phyloP scores from a whole-genome alignment of 2,113 vertebrate genomes.

The Xenopus borealis region DNA sequence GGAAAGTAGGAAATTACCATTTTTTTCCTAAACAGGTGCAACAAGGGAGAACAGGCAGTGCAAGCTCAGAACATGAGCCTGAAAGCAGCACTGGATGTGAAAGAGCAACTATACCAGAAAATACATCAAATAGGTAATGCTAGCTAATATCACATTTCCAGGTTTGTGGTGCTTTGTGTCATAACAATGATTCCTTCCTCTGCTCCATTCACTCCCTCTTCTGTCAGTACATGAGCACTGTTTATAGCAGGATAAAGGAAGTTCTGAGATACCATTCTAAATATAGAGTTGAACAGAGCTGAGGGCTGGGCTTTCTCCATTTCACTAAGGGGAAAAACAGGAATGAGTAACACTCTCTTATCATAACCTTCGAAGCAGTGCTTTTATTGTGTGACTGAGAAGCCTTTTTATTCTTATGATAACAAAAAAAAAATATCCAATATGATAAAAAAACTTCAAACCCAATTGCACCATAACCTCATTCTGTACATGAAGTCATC shows the following conservation, averaged over 20 bases:
- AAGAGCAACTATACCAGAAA: slow-evolving; percentile 56
- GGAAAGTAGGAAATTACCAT: too few relatives aligned
- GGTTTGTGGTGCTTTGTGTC: background rate
- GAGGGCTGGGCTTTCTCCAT: background rate
- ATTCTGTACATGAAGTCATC: too few relatives aligned
- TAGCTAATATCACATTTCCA: background rate
- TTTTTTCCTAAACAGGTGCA: slow-evolving; percentile 56
- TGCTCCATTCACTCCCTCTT: too few relatives aligned
- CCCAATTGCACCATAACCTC: too few relatives aligned
- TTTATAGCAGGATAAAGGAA: too few relatives aligned
- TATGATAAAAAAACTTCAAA: too few relatives aligned
- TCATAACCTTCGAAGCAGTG: too few relatives aligned
- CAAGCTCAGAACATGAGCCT: slow-evolving; percentile 61
- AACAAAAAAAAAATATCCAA: too few relatives aligned
- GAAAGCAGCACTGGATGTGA: slow-evolving; percentile 57
- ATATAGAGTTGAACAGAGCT: background rate
- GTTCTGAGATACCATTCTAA: background rate
- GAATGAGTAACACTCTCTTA: background rate
- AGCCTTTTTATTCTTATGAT: too few relatives aligned
- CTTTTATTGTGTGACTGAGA: too few relatives aligned
- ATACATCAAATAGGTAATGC: slow-evolving; percentile 62
- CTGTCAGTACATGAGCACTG: too few relatives aligned
- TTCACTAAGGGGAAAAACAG: background rate
- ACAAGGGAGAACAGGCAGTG: slow-evolving; percentile 61
- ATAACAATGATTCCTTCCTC: background rate